A percentile compares a stretch with the other conserved stretches of the same genome.
Conservation (phyloP, 1,140 invertebrate genomes). For the Lineus longissimus region DNA sequence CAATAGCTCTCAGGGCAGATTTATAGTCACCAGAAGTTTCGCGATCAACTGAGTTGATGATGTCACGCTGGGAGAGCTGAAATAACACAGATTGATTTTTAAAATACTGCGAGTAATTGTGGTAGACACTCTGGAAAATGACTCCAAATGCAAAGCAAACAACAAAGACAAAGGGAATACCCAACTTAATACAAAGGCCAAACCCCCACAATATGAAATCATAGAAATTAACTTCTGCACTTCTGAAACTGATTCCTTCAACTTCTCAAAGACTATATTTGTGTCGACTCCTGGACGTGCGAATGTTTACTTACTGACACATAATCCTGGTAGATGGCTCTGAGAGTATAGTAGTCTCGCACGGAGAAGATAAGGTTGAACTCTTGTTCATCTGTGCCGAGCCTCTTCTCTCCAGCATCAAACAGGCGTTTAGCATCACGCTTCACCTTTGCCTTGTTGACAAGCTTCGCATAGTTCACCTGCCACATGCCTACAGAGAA, state of each 20-base stretch:
- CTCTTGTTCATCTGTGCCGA: conserved; percentile 56
- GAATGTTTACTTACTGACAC: conserved; percentile 25
- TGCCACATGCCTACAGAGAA: conserved; percentile 37
- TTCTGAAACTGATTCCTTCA: no score
- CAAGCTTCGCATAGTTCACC: conserved; percentile 36
- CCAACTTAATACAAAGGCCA: no score
- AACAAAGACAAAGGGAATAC: no score
- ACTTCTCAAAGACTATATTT: no score
- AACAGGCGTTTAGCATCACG: conserved; percentile 34
- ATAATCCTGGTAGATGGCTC: conserved; percentile 44
- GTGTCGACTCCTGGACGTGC: no score
- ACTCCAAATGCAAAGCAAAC: no score
- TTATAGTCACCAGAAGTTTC: conserved; percentile 45
- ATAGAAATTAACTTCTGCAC: no score
- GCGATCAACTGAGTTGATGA: conserved; percentile 39
- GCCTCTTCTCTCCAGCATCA: conserved; percentile 49
- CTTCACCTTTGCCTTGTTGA: conserved; percentile 27
- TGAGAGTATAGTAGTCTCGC: conserved; percentile 41
- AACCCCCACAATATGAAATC: no score
- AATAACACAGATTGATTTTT: no score
- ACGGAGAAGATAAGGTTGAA: conserved; percentile 42
- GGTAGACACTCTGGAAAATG: no score
- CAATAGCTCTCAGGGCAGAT: conserved; percentile 35
- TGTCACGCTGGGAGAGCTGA: conserved; percentile 41
- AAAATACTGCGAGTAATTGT: no score